Percentiles rank a stretch among this genome's conserved stretches.
Conservation (phyloP, 1,140 invertebrate genomes). For the Conus betulinus region DNA sequence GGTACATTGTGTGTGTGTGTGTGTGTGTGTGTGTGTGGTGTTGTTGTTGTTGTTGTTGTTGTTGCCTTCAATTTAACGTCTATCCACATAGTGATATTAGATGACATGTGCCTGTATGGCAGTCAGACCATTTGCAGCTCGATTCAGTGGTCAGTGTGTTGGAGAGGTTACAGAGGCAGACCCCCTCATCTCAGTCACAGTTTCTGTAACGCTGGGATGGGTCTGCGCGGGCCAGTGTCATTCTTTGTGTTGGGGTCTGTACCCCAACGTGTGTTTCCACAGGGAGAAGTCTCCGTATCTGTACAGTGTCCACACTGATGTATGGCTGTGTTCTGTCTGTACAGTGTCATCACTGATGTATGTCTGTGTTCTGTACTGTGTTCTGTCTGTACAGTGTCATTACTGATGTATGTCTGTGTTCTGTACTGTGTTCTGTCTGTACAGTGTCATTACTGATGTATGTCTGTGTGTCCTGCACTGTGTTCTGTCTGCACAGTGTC, state of each 20-base stretch:
- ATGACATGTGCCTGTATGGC: too few relatives aligned
- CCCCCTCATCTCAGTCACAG: too few relatives aligned
- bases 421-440: conserved; percentile 96
- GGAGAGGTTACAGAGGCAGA: too few relatives aligned
- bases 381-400: conserved; percentile 98
- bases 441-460: conserved; percentile 77
- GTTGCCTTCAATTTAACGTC: too few relatives aligned
- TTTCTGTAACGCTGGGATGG: conserved; percentile 74
- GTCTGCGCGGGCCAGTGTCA: conserved; percentile 86
- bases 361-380: conserved; percentile 93
- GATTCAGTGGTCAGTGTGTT: too few relatives aligned
- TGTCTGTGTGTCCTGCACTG: conserved; percentile 76
- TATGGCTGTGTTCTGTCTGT: not conserved
- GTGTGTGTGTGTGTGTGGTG: too few relatives aligned
- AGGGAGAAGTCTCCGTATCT: conserved; percentile 83
- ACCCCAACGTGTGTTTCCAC: conserved; percentile 97
- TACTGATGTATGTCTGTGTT: conserved; percentile 89
- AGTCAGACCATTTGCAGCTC: too few relatives aligned
- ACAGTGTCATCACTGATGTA: conserved; percentile 79
- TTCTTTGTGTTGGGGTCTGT: conserved; percentile 95
- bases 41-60: too few relatives aligned
- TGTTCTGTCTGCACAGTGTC: conserved; percentile 87
- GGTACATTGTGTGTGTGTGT: too few relatives aligned
- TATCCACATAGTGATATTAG: too few relatives aligned
- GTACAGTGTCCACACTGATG: conserved; percentile 81